phyloP scores from a whole-genome alignment of 1,140 invertebrate genomes.

The Drosophila miranda region DNA sequence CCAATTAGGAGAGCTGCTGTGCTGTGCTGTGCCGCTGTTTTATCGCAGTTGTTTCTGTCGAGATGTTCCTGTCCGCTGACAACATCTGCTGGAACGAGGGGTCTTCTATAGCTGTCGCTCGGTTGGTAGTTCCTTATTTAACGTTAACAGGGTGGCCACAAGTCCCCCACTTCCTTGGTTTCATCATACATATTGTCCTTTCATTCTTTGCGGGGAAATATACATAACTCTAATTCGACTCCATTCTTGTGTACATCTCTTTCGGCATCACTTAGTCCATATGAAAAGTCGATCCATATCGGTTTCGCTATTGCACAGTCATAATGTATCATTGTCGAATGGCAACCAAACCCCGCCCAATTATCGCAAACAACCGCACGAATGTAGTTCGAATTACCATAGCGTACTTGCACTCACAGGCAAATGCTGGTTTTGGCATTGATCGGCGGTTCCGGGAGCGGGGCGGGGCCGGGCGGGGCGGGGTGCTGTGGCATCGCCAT shows the following conservation, averaged over 20 bases:
- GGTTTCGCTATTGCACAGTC: conserved; percentile 3
- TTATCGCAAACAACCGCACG: conserved; percentile 30
- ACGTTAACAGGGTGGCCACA: no score
- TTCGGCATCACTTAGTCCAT: no score
- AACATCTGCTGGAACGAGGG: conserved; percentile 21
- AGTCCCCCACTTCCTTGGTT: no score
- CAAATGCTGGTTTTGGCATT: no score
- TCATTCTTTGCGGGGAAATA: no score
- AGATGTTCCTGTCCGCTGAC: conserved; percentile 20
- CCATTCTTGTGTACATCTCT: no score
- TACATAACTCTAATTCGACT: no score
- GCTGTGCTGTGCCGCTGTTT: conserved; percentile 38
- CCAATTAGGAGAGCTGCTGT: conserved; percentile 70
- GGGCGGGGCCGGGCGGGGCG: no score
- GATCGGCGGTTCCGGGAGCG: background rate
- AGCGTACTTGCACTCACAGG: background rate
- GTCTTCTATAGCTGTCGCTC: no score
- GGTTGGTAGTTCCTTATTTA: no score
- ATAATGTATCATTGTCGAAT: conserved; percentile 41
- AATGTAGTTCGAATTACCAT: conserved; percentile 44
- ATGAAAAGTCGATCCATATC: no score
- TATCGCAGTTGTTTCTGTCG: conserved; percentile 53
- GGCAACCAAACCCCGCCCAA: conserved; percentile 32
- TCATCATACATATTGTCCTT: no score
- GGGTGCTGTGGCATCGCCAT: conserved; percentile 9